Conservation (phyloP, 1,140 invertebrate species). For the Drosophila lacteicornis region DNA sequence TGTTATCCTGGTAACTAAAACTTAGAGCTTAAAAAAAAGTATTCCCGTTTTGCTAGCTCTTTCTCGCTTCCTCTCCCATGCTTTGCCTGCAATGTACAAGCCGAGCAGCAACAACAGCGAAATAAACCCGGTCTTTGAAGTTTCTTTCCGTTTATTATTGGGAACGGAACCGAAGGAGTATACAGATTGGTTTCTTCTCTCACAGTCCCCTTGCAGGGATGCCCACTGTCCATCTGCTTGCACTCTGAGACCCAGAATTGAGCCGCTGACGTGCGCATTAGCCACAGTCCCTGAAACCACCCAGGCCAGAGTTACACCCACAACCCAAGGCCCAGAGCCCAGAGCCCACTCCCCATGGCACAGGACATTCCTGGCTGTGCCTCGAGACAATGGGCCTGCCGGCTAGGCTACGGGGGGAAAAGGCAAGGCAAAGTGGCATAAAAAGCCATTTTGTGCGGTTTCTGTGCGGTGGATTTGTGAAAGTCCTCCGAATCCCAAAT, state of each 20-base stretch:
- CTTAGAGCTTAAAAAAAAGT: no score
- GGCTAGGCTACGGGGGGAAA: background rate
- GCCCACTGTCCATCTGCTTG: background rate
- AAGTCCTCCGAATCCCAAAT: conserved; percentile 40
- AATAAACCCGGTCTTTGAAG: no score
- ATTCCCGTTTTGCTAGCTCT: no score
- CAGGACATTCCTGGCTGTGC: conserved; percentile 6
- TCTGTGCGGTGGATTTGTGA: conserved; percentile 43
- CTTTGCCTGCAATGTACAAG: no score
- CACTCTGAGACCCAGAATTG: conserved; percentile 15
- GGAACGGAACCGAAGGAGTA: no score
- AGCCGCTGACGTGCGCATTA: conserved; percentile 19
- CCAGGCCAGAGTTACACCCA: background rate
- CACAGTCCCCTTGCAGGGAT: background rate
- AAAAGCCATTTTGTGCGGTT: conserved; percentile 82
- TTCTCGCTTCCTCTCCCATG: no score
- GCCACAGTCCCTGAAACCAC: conserved; percentile 6
- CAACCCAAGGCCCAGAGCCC: background rate
- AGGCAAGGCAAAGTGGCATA: conserved; percentile 55
- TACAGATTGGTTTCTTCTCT: no score
- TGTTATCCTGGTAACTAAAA: no score
- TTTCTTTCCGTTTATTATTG: no score
- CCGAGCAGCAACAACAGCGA: no score
- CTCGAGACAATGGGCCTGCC: conserved; percentile 32
- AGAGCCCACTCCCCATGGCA: background rate